Conservation (phyloP, 2,888 invertebrate species). For the Acrobasis repandana region DNA sequence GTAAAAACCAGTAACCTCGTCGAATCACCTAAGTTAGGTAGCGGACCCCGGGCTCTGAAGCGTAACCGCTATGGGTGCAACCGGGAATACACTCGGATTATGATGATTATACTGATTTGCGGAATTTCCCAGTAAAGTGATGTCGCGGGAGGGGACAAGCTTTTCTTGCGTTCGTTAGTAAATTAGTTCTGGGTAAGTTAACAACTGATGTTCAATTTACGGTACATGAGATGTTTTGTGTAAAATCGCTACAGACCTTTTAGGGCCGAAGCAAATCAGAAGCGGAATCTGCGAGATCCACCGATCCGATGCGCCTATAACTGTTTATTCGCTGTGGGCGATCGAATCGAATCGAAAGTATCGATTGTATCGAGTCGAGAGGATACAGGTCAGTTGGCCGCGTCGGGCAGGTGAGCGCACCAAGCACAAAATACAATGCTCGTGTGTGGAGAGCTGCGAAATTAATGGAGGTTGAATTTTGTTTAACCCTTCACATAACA, state of each 20-base stretch:
- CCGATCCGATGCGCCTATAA: constrained; percentile 33
- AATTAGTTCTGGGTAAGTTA: too few relatives aligned
- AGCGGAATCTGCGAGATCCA: constrained; percentile 6
- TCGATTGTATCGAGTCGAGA: constrained; percentile 47
- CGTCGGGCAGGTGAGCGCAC: constrained; percentile 59
- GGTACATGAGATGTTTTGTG: background rate
- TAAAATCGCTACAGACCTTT: background rate
- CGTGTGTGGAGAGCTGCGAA: constrained; percentile 15
- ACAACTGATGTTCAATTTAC: too few relatives aligned
- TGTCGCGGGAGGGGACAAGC: too few relatives aligned
- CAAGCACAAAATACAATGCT: constrained; percentile 44
- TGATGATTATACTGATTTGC: too few relatives aligned
- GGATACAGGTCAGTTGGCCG: constrained; percentile 64
- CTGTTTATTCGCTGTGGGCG: constrained; percentile 51
- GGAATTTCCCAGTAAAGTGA: too few relatives aligned
- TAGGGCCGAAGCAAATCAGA: constrained; percentile 2
- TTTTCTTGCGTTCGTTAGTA: too few relatives aligned
- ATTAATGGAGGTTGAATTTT: background rate
- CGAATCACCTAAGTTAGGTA: too few relatives aligned
- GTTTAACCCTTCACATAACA: background rate
- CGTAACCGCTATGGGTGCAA: too few relatives aligned
- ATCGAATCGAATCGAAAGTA: constrained; percentile 57
- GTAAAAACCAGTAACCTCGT: too few relatives aligned
- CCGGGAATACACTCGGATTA: too few relatives aligned
- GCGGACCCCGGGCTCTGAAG: too few relatives aligned